Conservation (phyloP, 2,797 vertebrate species). For the Schizopygopsis malacanthus region DNA sequence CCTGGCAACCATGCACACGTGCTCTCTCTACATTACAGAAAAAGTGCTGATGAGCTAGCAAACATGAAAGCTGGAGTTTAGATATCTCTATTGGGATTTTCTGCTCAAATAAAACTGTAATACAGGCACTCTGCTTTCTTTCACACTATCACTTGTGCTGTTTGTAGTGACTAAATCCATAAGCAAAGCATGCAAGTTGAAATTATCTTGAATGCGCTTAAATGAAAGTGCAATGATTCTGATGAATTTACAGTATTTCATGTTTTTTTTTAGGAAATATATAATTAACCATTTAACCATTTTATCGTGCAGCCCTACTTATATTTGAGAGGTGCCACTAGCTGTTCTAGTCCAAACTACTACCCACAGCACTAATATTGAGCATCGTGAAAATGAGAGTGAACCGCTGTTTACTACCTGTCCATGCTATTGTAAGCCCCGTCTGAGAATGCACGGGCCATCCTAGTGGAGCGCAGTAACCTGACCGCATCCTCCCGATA, state of each 20-base stretch:
- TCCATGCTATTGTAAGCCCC: slow-evolving; percentile 79
- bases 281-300: background rate
- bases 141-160: background rate
- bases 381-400: background rate
- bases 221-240: background rate
- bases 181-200: background rate
- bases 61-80: background rate
- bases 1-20: background rate
- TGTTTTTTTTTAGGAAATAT: background rate
- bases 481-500: slow-evolving; percentile 88
- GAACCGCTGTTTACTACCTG: slow-evolving; percentile 75
- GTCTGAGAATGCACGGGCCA: slow-evolving; percentile 81
- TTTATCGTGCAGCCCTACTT: background rate
- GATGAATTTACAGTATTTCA: background rate
- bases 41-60: background rate
- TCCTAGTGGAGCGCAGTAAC: slow-evolving; percentile 80
- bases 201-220: background rate
- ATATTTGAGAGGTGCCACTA: slow-evolving; percentile 1
- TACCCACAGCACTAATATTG: slow-evolving; percentile 2
- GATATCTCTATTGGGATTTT: background rate
- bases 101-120: background rate
- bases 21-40: background rate
- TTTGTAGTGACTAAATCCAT: background rate
- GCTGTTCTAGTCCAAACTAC: slow-evolving; percentile 31
- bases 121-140: background rate